Percentiles rank a stretch among this genome's conserved stretches.
Conservation (phyloP, 2,113 vertebrate species). For the Oreochromis aureus region DNA sequence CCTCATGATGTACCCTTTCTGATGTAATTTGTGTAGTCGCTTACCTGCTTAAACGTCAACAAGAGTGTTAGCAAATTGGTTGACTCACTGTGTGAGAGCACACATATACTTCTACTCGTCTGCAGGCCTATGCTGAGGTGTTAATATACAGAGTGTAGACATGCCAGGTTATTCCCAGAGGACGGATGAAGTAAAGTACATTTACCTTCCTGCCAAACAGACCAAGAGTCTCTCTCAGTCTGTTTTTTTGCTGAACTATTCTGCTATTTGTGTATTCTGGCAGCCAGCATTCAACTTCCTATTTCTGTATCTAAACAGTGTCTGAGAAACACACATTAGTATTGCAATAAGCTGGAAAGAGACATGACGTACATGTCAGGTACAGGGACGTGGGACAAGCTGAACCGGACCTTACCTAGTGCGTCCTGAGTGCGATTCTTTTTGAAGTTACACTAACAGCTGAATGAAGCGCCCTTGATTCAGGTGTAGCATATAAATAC, state of each 20-base stretch:
- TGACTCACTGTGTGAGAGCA: neutral
- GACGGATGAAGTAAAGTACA: slow-evolving; percentile 23
- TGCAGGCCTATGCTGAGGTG: slow-evolving; percentile 5
- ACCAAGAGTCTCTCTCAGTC: neutral
- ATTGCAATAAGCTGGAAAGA: neutral
- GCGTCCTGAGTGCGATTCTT: neutral
- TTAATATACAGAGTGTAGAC: slow-evolving; percentile 17
- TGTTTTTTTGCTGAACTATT: slow-evolving; percentile 5
- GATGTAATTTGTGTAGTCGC: neutral
- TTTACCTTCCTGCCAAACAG: slow-evolving; percentile 8
- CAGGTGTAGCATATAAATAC: neutral
- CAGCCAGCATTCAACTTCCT: neutral
- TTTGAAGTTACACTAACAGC: neutral
- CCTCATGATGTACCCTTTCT: neutral
- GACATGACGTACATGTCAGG: neutral
- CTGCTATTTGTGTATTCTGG: neutral
- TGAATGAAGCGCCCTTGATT: neutral
- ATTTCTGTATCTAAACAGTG: slow-evolving; percentile 8
- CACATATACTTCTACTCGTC: neutral
- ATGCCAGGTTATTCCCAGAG: slow-evolving; percentile 19
- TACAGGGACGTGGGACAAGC: neutral
- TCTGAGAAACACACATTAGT: neutral
- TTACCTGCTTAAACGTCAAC: neutral
- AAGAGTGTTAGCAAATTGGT: neutral
- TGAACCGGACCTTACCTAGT: neutral